Conservation (phyloP, 2,113 vertebrate species). For the Stigmatopora nigra region DNA sequence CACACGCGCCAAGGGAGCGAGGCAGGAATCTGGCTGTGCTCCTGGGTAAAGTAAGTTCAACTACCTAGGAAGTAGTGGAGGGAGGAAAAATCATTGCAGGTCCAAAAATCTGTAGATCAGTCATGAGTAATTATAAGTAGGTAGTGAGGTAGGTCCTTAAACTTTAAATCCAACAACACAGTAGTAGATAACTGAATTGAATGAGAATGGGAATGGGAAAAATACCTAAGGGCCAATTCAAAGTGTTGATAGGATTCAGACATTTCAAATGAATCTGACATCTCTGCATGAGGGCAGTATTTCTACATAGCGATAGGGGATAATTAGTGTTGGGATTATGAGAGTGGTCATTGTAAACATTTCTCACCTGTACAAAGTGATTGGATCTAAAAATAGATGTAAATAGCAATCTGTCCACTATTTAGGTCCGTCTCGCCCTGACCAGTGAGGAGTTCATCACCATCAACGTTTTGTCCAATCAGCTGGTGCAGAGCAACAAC, state of each 20-base stretch:
- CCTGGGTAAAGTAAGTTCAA: constrained; percentile 29
- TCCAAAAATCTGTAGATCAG: background rate
- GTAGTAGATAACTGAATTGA: background rate
- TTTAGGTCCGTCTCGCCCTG: constrained; percentile 30
- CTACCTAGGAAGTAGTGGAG: background rate
- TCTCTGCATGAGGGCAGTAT: no score
- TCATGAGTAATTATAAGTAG: background rate
- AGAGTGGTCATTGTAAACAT: background rate
- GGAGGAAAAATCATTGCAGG: background rate
- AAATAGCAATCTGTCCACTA: constrained; percentile 1
- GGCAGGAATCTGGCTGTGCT: constrained; percentile 14
- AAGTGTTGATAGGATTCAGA: no score
- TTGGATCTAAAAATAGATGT: background rate
- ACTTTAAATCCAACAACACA: no score
- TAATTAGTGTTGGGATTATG: no score
- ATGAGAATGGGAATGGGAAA: background rate
- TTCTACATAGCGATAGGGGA: no score
- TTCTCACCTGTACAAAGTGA: background rate
- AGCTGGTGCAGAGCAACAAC: constrained; percentile 6
- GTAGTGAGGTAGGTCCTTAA: background rate
- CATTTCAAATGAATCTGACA: no score
- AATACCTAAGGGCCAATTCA: no score
- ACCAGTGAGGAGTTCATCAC: background rate
- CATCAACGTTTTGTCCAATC: background rate
- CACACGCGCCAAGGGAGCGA: constrained; percentile 11